Percentiles rank a stretch among this genome's conserved stretches.
Conservation (phyloP, 2,888 invertebrate species). For the Dorcus hopei region DNA sequence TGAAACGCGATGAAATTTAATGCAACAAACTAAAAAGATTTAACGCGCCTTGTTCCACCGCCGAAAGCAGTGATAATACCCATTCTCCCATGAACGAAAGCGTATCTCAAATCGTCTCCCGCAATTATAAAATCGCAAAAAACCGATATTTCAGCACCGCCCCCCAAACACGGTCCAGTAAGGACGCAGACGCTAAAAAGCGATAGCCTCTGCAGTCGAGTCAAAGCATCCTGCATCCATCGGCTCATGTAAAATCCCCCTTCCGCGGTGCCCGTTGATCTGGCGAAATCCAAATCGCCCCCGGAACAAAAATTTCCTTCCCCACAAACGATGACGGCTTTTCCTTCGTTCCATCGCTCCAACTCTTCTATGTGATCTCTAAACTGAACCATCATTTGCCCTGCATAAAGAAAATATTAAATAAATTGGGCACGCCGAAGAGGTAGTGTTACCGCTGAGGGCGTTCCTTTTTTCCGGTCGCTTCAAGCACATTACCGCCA, state of each 20-base stretch:
- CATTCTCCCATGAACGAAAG: conserved; percentile 42
- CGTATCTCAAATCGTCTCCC: conserved; percentile 35
- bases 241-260: conserved; percentile 35
- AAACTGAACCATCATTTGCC: conserved; percentile 42
- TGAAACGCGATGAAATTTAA: conserved; percentile 24
- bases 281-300: conserved; percentile 39
- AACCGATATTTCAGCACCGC: conserved; percentile 38
- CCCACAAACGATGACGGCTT: conserved; percentile 38
- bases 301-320: conserved; percentile 42
- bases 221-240: conserved; percentile 37
- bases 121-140: conserved; percentile 39
- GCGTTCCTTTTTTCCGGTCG: conserved; percentile 39
- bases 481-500: conserved; percentile 37
- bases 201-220: conserved; percentile 32
- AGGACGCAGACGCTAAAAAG: conserved; percentile 35
- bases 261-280: conserved; percentile 27
- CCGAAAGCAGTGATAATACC: conserved; percentile 44
- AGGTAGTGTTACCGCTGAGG: conserved; percentile 36
- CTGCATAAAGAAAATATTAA: conserved; percentile 24
- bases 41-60: conserved; percentile 34
- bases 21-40: conserved; percentile 30
- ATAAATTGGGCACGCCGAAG: not conserved
- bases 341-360: conserved; percentile 40
- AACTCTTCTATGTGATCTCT: conserved; percentile 33
- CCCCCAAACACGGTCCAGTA: conserved; percentile 39